These are phyloP conservation scores for Homarus americanus DNA, from an alignment of 1,140 invertebrate genomes.

Conservation along the genomic window DNA sequence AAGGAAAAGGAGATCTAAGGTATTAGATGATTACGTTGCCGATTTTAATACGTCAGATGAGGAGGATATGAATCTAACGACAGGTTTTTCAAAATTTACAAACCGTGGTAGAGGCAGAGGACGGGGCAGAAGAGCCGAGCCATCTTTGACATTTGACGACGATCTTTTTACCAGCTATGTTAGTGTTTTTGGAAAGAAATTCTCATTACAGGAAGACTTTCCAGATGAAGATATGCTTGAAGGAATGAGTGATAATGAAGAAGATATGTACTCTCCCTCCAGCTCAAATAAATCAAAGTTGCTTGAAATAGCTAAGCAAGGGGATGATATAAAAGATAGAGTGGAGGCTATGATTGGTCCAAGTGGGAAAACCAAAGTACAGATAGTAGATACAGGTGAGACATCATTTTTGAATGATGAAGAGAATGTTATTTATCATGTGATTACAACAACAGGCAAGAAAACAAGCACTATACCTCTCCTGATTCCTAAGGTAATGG, in stretches of 20 bases:
- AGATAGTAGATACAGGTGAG: constrained; percentile 54
- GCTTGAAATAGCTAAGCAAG: neutral
- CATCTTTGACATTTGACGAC: neutral
- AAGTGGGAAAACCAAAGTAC: constrained; percentile 38
- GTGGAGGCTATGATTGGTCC: constrained; percentile 29
- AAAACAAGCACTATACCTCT: constrained; percentile 33
- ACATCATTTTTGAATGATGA: constrained; percentile 25
- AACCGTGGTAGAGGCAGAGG: constrained; percentile 36
- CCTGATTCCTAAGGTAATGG: constrained; percentile 14
- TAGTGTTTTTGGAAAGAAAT: constrained; percentile 41
- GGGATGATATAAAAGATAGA: neutral
- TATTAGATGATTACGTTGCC: constrained; percentile 45
- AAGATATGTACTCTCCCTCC: neutral
- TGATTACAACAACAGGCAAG: constrained; percentile 44
- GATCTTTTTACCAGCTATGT: constrained; percentile 29
- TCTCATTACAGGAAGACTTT: constrained; percentile 16
- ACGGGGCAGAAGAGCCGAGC: constrained; percentile 8
- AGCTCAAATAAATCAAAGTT: neutral
- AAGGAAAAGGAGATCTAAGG: constrained; percentile 39
- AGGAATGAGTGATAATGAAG: constrained; percentile 19
- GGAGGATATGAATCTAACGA: constrained; percentile 25
- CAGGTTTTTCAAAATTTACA: constrained; percentile 2
- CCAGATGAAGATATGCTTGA: neutral
- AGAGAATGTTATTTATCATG: constrained; percentile 39
- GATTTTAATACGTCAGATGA: constrained; percentile 62